Evolutionary conservation across 2,797 vertebrate species (phyloP).

Genomic region (Parauchenoglanis ngamensis): DNA sequence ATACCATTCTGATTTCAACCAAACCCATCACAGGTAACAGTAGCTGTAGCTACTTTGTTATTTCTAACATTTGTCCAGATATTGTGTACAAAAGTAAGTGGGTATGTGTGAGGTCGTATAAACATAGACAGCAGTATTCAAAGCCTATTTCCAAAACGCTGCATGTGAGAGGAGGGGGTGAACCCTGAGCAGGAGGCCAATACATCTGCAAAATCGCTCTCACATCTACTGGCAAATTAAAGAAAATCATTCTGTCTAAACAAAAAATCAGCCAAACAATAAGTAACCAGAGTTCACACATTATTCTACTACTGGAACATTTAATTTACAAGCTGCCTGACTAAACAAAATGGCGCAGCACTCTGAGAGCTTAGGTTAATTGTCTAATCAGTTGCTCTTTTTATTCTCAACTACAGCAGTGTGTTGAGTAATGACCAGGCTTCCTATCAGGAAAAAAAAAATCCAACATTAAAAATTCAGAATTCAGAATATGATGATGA

Average conservation of each 20-base stretch:
- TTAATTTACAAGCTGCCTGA: background rate
- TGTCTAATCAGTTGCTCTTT: conserved; percentile 6
- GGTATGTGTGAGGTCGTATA: conserved; percentile 4
- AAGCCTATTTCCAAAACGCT: background rate
- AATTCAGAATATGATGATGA: background rate
- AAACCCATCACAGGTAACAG: background rate
- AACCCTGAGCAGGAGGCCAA: background rate
- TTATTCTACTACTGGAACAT: background rate
- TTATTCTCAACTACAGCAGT: background rate
- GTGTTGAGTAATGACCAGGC: background rate
- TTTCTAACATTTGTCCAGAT: background rate
- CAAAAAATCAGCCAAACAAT: background rate
- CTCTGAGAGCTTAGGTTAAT: background rate
- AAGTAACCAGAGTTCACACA: background rate
- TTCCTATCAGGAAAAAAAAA: background rate
- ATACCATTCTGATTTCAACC: background rate
- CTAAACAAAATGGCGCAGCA: background rate
- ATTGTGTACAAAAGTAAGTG: conserved; percentile 9
- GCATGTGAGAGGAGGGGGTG: background rate
- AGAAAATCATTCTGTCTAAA: background rate
- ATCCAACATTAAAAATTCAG: background rate
- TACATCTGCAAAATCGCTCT: background rate
- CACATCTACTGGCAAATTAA: conserved; percentile 10
- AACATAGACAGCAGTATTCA: background rate
- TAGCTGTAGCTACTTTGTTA: background rate